These are phyloP conservation scores for Rotaria socialis DNA, from an alignment of 2,888 invertebrate genomes.

Conservation along the genomic window DNA sequence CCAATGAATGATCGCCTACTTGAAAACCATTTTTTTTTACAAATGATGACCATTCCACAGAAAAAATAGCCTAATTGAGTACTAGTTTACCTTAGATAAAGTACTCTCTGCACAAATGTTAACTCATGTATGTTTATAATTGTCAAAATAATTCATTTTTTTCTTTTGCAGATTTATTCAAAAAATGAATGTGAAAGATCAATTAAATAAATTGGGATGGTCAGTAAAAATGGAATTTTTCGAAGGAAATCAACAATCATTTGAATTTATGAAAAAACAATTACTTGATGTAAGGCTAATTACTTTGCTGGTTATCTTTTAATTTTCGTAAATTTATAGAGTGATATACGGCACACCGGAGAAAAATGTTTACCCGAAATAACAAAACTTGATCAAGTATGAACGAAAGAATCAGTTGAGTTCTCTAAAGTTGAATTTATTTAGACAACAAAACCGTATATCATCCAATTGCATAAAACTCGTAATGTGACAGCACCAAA, in stretches of 20 bases:
- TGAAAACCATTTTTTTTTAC: too few relatives aligned
- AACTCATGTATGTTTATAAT: too few relatives aligned
- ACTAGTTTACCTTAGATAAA: too few relatives aligned
- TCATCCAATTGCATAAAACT: conserved; percentile 2
- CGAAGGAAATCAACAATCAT: background rate
- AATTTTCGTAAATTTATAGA: background rate
- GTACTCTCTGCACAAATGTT: too few relatives aligned
- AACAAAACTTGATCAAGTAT: conserved; percentile 24
- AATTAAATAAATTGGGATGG: background rate
- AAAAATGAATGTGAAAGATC: background rate
- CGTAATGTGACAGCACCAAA: conserved; percentile 21
- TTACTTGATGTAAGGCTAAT: background rate
- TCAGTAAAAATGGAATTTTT: background rate
- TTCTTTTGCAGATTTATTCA: background rate
- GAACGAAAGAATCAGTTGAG: background rate
- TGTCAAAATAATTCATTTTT: too few relatives aligned
- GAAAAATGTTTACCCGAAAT: background rate
- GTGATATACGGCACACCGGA: background rate
- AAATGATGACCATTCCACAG: too few relatives aligned
- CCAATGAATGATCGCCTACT: too few relatives aligned
- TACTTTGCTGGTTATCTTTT: too few relatives aligned
- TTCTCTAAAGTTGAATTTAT: background rate
- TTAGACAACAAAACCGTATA: background rate
- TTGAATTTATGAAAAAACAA: background rate
- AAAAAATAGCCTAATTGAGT: too few relatives aligned